Base-by-base conservation (phyloP, 2,797 vertebrate species). In the Taeniopygia guttata region DNA sequence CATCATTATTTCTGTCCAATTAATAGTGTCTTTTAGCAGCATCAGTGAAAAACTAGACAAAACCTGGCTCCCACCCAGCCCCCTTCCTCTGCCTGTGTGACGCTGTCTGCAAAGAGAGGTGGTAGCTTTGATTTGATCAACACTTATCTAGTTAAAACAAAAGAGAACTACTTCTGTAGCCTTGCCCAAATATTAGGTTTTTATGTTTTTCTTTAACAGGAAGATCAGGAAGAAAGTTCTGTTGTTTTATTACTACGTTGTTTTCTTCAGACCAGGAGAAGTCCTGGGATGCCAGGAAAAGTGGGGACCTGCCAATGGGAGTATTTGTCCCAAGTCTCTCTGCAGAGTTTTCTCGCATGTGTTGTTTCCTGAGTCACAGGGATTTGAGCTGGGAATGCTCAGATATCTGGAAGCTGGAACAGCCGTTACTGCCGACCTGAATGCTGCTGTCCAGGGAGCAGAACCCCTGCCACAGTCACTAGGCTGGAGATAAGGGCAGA, bases 331-430 rank as follows among this genome's bases (percentile, higher is more conserved):
- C 38, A 38, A 92, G 74, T 25, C 56, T 93, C 74, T 80, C 38
- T 16, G 38, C 81, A 34, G 62, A 87, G 70, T 87, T 92, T 95
- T 88, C 76, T 86, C 0, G 0, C 58, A 34, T 94, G 77, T 4
- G 20, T 54, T 93, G 89, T 77, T 88, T 82, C 93, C 84, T 82
- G 92, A 96, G 86, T 93, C 93, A 95, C 1, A 0, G 76, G 63
- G 91, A 73, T 90, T 92, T 92, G 84, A 77, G 56, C 78, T 89
- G 84, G 92, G 78, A 94, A 84, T 2, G 2, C 42, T 77, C 1
- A 5, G 68, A 34, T 92, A 76, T 77, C 84, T 94, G 87, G 84
- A 94, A 95, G 67, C 55, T 83, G 89, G 36, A 91, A 30, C 46
- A 64, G 49, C 56, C 48, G 32, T 45, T 43, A 14, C 36, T 62